Percentiles rank a stretch among this genome's conserved stretches.
Conservation (phyloP, 1,140 invertebrate species). For the Antheraea pernyi region DNA sequence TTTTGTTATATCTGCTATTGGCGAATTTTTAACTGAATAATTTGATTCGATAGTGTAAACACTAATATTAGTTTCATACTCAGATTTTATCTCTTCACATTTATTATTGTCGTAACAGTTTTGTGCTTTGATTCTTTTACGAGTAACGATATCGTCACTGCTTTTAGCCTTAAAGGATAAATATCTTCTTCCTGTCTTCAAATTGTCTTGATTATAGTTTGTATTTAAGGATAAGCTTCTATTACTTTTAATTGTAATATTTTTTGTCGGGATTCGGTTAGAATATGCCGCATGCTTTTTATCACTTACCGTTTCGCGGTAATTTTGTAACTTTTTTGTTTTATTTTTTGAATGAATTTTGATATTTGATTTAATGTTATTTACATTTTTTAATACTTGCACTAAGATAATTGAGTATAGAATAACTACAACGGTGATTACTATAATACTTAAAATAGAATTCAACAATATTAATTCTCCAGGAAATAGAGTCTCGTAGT, state of each 20-base stretch:
- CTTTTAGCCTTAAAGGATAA: conserved; percentile 46
- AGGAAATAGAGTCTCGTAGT: conserved; percentile 77
- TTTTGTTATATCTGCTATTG: background rate
- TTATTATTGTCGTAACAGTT: conserved; percentile 20
- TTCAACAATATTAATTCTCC: conserved; percentile 74
- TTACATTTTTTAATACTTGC: conserved; percentile 73
- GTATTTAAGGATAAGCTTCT: conserved; percentile 55
- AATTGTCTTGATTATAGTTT: conserved; percentile 23
- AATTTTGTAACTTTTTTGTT: conserved; percentile 52
- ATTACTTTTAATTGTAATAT: conserved; percentile 28
- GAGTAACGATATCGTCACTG: conserved; percentile 29
- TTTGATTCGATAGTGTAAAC: conserved; percentile 41
- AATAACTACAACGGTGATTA: conserved; percentile 72
- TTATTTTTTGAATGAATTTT: conserved; percentile 40
- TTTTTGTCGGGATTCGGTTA: conserved; percentile 29
- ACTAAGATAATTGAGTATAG: conserved; percentile 79
- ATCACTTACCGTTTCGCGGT: conserved; percentile 42
- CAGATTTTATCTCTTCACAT: conserved; percentile 19
- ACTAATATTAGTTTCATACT: conserved; percentile 40
- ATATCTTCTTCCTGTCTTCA: conserved; percentile 12
- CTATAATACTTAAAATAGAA: conserved; percentile 74
- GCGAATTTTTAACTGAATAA: conserved; percentile 16
- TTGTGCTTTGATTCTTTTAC: conserved; percentile 13
- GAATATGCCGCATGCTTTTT: conserved; percentile 37
- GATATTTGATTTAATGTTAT: conserved; percentile 52